phyloP scores from a whole-genome alignment of 2,113 vertebrate genomes.

The Dicaeum eximium region DNA sequence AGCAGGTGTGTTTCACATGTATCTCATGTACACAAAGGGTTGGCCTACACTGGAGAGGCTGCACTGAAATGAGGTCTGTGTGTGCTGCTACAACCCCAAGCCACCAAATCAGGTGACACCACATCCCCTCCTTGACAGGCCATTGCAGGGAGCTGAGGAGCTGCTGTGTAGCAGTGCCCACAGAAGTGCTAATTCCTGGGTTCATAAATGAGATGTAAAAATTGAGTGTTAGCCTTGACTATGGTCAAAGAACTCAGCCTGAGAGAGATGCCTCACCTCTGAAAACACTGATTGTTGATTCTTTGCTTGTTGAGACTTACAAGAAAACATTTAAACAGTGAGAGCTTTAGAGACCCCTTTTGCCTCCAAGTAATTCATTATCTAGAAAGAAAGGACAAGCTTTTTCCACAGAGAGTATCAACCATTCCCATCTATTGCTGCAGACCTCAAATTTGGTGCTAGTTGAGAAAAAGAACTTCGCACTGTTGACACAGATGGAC shows the following conservation, averaged over 20 bases:
- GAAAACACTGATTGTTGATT: background rate
- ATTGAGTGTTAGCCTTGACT: background rate
- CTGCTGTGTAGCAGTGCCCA: background rate
- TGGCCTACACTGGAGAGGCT: background rate
- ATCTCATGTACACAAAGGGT: background rate
- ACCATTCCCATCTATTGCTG: background rate
- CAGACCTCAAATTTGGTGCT: background rate
- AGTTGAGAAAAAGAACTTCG: background rate
- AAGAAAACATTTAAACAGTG: background rate
- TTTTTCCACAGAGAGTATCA: background rate
- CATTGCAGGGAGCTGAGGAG: rapidly evolving
- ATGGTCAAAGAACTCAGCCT: background rate
- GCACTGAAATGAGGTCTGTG: background rate
- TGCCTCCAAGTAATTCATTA: background rate
- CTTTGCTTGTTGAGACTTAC: background rate
- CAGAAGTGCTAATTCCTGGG: background rate
- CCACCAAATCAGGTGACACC: rapidly evolving
- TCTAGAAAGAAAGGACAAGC: background rate
- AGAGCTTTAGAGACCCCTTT: background rate
- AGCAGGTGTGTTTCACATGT: background rate
- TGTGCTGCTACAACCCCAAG: background rate
- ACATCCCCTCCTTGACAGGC: background rate
- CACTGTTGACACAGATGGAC: background rate
- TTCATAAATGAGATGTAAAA: background rate
- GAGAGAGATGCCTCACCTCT: background rate